Conservation (phyloP, 2,888 invertebrate genomes). For the Aproaerema taeniolella region DNA sequence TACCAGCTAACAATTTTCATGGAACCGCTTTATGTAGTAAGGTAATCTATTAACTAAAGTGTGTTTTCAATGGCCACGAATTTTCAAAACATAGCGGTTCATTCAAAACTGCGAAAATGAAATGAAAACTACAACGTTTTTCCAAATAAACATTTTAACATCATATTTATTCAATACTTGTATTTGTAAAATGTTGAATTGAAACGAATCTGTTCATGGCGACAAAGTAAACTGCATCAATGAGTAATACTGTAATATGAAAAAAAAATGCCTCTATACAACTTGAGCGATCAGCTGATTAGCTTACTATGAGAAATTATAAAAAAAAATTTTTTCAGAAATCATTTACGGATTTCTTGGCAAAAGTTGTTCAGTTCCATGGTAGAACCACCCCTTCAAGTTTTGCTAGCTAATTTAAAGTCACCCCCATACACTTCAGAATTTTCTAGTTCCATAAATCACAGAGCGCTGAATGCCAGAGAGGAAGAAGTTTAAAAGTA, state of each 20-base stretch:
- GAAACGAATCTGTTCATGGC: conserved; percentile 48
- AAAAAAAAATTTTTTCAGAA: too few relatives aligned
- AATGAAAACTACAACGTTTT: conserved; percentile 16
- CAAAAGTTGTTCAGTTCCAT: too few relatives aligned
- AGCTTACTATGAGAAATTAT: too few relatives aligned
- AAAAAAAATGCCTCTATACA: too few relatives aligned
- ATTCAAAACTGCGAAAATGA: conserved; percentile 17
- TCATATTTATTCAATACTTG: conserved; percentile 21
- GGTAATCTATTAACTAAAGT: too few relatives aligned
- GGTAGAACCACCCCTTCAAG: too few relatives aligned
- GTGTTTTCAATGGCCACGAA: conserved; percentile 8
- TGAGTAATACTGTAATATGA: conserved; percentile 58
- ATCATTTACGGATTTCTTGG: too few relatives aligned
- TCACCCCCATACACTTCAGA: conserved; percentile 50
- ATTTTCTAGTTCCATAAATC: conserved; percentile 70
- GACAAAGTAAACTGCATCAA: conserved; percentile 45
- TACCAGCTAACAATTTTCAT: conserved; percentile 3
- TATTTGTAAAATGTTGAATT: conserved; percentile 31
- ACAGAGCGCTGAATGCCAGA: conserved; percentile 54
- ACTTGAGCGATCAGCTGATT: too few relatives aligned
- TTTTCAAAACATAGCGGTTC: conserved; percentile 17
- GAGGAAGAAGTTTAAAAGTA: conserved; percentile 60
- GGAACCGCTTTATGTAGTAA: too few relatives aligned
- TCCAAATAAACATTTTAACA: conserved; percentile 21
- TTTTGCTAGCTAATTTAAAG: too few relatives aligned